Evolutionary conservation across 2,113 vertebrate species (phyloP).

Genomic region (Leptosomus discolor): DNA sequence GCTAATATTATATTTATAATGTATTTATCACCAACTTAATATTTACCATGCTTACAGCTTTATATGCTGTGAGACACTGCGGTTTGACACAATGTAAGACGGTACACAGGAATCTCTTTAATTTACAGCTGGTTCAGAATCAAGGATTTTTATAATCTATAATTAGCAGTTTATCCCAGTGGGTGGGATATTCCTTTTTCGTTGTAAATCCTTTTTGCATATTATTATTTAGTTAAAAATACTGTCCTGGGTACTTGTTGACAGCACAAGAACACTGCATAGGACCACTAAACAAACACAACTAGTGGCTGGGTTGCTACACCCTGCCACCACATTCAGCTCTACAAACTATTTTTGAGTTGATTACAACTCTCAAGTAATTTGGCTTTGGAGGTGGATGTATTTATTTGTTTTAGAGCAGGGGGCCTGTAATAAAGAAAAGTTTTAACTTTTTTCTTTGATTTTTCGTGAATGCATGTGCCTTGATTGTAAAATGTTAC

Average conservation of each 20-base stretch:
- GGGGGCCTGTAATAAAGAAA: not conserved
- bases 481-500: not conserved
- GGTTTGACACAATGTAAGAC: not conserved
- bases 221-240: slow-evolving; percentile 17
- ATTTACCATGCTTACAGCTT: not conserved
- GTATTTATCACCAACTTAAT: not conserved
- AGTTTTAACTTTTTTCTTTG: not conserved
- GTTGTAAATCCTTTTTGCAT: not conserved
- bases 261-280: not conserved
- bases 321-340: not conserved
- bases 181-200: not conserved
- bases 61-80: not conserved
- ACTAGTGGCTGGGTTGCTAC: not conserved
- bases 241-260: not conserved
- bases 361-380: not conserved
- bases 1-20: not conserved
- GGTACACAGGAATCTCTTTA: not conserved
- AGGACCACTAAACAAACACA: not conserved
- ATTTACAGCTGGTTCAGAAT: not conserved
- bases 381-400: not conserved
- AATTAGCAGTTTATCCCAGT: slow-evolving; percentile 6
- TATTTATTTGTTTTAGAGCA: not conserved
- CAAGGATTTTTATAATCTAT: not conserved
- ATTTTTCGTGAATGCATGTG: not conserved
- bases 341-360: not conserved